Evolutionary conservation across 92 coral and sea anemone species (phyloP), one percentile per base, ranked within the genome.

Genomic region (Bergia puertoricense): DNA sequence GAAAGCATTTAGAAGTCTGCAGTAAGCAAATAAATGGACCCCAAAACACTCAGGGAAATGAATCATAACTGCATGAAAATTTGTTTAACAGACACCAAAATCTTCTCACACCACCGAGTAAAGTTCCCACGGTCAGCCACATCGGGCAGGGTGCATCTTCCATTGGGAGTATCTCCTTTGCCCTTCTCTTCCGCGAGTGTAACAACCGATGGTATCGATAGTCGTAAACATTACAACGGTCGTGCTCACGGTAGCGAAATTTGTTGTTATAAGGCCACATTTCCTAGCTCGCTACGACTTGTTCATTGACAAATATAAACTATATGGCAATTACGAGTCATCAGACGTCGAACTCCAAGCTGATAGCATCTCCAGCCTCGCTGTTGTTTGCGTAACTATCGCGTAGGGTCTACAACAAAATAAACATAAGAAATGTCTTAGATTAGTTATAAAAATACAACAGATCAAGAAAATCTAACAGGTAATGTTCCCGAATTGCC

Each of bases 281-380:
- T 41, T 42, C 40, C 44, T 79, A 42, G 46, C 0, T 23, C 37
- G 44, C 45, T 74, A 74, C 16, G 46, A 1, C 10, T 18, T 10
- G 16, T 54, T 11, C 16, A 54, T 54, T 10, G 59, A 54, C 2
- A 54, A 54, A 54, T 48, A 48, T n/a, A n/a, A n/a, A 48, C 54
- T 8, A 48, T 0, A 7, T 1, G 20, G 79, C 45, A 9, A 11
- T 6, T 45, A 13, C n/a, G 2, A 20, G 46, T 42, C 20, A 38
- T 79, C 82, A 79, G 8, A 79, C 36, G 8, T 79, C 82, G 20
- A 79, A 79, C 66, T 79, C 82, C 66, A 79, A 38, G 66, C 41
- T 36, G 62, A 79, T 79, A 7, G 42, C 23, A 6, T 79, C 82
- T 50, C 82, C 82, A 30, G 82, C 20, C 66, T 79, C 82, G 82